Percentiles rank a stretch among this genome's conserved stretches.
phyloP scores from a whole-genome alignment of 2,797 vertebrate species.

The Myripristis jacobus region DNA sequence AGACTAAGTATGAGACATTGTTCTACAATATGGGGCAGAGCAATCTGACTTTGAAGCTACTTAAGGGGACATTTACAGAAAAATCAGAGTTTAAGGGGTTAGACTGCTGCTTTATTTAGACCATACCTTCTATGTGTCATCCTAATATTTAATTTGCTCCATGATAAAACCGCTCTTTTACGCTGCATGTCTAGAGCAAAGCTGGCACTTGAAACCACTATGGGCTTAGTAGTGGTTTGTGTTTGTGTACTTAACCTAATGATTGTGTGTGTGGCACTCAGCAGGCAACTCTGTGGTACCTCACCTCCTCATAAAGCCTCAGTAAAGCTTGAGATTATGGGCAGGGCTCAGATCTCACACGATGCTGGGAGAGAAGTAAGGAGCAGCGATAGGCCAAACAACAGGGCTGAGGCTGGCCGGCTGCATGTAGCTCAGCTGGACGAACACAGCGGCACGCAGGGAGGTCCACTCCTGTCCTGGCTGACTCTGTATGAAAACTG shows the following conservation, averaged over 20 bases:
- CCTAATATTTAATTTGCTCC: constrained; percentile 50
- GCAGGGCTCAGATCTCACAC: constrained; percentile 74
- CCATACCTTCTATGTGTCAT: constrained; percentile 30
- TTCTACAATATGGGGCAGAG: too few relatives aligned
- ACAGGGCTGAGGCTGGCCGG: neutral
- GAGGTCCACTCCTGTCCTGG: constrained; percentile 55
- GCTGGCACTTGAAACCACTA: constrained; percentile 30
- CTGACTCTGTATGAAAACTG: constrained; percentile 12
- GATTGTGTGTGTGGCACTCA: constrained; percentile 58
- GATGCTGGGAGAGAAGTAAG: constrained; percentile 53
- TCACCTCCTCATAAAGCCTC: constrained; percentile 67
- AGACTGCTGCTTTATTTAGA: constrained; percentile 56
- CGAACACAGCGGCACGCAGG: constrained; percentile 44
- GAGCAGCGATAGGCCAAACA: constrained; percentile 24
- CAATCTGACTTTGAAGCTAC: too few relatives aligned
- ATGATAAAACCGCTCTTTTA: constrained; percentile 48
- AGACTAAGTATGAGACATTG: too few relatives aligned
- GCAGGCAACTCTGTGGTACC: constrained; percentile 52
- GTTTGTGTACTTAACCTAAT: constrained; percentile 73
- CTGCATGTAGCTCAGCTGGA: constrained; percentile 29
- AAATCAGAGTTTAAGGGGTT: constrained; percentile 8
- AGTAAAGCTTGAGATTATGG: constrained; percentile 68
- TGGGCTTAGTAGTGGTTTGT: constrained; percentile 66
- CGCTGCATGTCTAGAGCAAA: constrained; percentile 18
- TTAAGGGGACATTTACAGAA: too few relatives aligned